Percentiles rank a stretch among this genome's conserved stretches.
phyloP scores from a whole-genome alignment of 2,888 invertebrate genomes.

The Callinectes sapidus region DNA sequence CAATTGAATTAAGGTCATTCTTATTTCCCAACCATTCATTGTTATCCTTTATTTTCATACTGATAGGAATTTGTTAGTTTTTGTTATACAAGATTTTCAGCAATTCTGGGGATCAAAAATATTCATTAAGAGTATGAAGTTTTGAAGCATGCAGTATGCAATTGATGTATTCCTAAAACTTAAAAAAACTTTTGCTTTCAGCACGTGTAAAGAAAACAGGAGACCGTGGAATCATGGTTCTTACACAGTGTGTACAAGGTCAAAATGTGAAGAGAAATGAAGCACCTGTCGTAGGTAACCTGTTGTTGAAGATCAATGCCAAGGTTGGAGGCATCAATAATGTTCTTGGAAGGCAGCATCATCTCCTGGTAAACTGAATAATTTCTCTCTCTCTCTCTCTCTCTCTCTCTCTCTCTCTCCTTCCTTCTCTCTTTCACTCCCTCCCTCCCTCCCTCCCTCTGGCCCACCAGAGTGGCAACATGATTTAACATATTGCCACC shows the following conservation, averaged over 20 bases:
- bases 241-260: constrained; percentile 76
- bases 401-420: constrained; percentile 18
- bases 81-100: too few species aligned
- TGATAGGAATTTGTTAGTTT: too few species aligned
- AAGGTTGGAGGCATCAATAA: constrained; percentile 91
- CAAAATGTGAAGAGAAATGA: constrained; percentile 75
- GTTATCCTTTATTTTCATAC: too few species aligned
- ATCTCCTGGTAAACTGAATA: background rate
- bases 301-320: constrained; percentile 83
- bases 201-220: constrained; percentile 78
- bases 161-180: background rate
- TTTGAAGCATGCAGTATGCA: background rate
- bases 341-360: constrained; percentile 73
- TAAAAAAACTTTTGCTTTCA: background rate
- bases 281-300: constrained; percentile 82
- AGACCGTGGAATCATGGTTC: constrained; percentile 74
- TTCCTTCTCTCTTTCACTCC: background rate
- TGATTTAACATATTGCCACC: too few species aligned
- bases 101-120: too few species aligned
- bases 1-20: too few species aligned
- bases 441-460: background rate
- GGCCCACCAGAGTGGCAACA: too few species aligned
- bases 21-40: too few species aligned
- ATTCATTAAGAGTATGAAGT: too few species aligned
- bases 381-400: background rate